Conservation (phyloP, 1,140 invertebrate genomes). For the Anastatus disparis region DNA sequence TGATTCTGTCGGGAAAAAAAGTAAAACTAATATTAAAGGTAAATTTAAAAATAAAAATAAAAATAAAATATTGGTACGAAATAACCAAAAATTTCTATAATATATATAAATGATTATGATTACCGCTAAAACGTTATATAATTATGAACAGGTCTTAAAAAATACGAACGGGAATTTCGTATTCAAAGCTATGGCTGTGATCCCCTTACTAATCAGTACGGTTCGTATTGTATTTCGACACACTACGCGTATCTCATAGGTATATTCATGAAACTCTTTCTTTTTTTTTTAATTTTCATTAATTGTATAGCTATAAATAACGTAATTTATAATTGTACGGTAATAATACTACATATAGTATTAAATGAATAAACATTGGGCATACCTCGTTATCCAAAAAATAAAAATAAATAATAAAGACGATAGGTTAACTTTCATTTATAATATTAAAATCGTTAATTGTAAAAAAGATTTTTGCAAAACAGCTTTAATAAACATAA, state of each 20-base stretch:
- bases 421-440: too few relatives aligned
- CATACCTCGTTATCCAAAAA: background rate
- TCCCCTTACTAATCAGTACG: constrained; percentile 62
- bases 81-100: constrained; percentile 54
- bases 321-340: constrained; percentile 9
- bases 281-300: too few relatives aligned
- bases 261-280: constrained; percentile 40
- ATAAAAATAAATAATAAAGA: too few relatives aligned
- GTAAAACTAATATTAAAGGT: constrained; percentile 33
- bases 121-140: constrained; percentile 49
- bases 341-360: background rate
- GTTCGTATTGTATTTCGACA: constrained; percentile 61
- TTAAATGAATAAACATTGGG: constrained; percentile 2
- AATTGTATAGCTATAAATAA: constrained; percentile 30
- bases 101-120: too few relatives aligned
- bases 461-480: too few relatives aligned
- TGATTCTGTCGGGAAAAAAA: too few relatives aligned
- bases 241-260: constrained; percentile 54
- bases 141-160: constrained; percentile 61
- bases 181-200: constrained; percentile 69
- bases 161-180: constrained; percentile 64
- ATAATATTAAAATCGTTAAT: too few relatives aligned
- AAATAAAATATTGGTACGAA: constrained; percentile 32
- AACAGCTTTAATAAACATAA: too few relatives aligned
- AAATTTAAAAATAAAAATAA: constrained; percentile 1